A percentile compares a stretch with the other conserved stretches of the same genome.
These are phyloP conservation scores for Bembecia ichneumoniformis DNA, from an alignment of 2,888 invertebrate genomes.

Conservation along the genomic window DNA sequence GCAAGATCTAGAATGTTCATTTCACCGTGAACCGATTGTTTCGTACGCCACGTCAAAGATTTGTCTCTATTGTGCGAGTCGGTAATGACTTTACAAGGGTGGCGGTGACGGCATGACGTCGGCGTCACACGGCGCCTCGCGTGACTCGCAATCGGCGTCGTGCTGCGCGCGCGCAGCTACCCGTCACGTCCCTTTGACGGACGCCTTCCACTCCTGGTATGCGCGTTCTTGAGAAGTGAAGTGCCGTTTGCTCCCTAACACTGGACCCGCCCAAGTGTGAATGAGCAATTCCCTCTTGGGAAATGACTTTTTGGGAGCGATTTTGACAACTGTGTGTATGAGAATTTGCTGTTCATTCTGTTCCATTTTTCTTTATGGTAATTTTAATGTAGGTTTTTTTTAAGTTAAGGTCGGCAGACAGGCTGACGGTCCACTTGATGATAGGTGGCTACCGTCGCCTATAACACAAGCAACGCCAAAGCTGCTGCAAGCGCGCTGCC, in stretches of 20 bases:
- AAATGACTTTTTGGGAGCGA: constrained; percentile 21
- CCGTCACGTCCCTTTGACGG: constrained; percentile 39
- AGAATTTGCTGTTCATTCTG: constrained; percentile 13
- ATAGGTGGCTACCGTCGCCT: no score
- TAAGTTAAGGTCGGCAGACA: no score
- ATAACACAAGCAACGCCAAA: no score
- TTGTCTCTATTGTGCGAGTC: constrained; percentile 14
- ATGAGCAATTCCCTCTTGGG: constrained; percentile 61
- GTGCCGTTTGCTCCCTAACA: constrained; percentile 24
- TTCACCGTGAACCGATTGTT: constrained; percentile 43
- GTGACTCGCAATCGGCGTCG: constrained; percentile 40
- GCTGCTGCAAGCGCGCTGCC: no score
- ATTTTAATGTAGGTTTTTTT: no score
- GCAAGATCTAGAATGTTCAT: constrained; percentile 56
- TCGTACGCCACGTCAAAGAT: constrained; percentile 16
- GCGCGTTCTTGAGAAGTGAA: constrained; percentile 36
- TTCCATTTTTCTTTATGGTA: no score
- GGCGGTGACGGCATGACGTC: constrained; percentile 16
- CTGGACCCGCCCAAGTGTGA: constrained; percentile 48
- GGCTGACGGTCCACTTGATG: no score
- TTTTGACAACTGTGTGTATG: constrained; percentile 23
- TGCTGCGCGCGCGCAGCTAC: constrained; percentile 45
- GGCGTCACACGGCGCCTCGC: constrained; percentile 30
- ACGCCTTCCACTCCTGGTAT: constrained; percentile 41
- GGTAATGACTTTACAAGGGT: constrained; percentile 24